A percentile compares a stretch with the other conserved stretches of the same genome.
Conservation (phyloP, 2,797 vertebrate species). For the Lateolabrax maculatus region DNA sequence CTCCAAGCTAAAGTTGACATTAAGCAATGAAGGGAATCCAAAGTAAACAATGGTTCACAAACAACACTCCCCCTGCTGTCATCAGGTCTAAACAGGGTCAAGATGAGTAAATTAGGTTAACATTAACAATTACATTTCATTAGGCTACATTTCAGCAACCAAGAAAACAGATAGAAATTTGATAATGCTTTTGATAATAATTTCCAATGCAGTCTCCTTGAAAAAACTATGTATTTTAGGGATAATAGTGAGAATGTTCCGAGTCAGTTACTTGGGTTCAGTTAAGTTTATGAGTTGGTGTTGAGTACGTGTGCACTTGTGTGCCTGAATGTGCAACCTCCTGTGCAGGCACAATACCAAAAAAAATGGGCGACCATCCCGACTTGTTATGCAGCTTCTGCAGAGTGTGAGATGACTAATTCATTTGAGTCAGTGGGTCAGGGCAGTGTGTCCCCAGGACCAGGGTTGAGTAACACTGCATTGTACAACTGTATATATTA, state of each 20-base stretch:
- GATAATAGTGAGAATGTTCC: background rate
- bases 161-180: background rate
- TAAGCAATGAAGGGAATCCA: constrained; percentile 37
- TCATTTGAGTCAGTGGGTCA: too few relatives aligned
- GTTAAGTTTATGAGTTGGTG: too few relatives aligned
- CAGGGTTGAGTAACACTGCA: too few relatives aligned
- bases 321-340: too few relatives aligned
- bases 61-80: constrained; percentile 32
- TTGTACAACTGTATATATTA: background rate
- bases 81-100: constrained; percentile 26
- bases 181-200: background rate
- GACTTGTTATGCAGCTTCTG: too few relatives aligned
- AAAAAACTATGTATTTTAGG: background rate
- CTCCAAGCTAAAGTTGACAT: constrained; percentile 27
- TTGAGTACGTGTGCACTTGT: too few relatives aligned
- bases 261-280: too few relatives aligned
- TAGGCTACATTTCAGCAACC: background rate
- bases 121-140: constrained; percentile 15
- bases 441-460: too few relatives aligned
- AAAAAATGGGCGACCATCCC: too few relatives aligned
- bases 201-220: background rate
- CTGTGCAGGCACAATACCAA: too few relatives aligned
- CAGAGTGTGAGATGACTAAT: too few relatives aligned
- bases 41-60: constrained; percentile 51
- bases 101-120: constrained; percentile 16